Conservation (phyloP, 2,888 invertebrate genomes). For the Laothoe populi region DNA sequence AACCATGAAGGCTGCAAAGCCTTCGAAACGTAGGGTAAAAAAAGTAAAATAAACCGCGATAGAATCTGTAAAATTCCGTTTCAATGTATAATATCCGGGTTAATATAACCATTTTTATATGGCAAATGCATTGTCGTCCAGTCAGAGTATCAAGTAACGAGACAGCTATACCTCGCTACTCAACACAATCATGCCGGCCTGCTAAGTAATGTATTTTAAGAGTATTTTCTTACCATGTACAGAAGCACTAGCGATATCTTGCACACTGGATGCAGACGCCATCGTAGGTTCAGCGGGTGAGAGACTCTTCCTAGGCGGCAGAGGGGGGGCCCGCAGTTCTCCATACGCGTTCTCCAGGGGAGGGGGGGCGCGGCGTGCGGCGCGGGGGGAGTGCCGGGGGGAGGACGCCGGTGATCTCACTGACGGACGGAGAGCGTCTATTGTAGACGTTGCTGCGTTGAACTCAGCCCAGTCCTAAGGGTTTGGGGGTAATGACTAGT, state of each 20-base stretch:
- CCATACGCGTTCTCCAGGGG: conserved; percentile 74
- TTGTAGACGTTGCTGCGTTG: conserved; percentile 87
- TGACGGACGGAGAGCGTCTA: conserved; percentile 80
- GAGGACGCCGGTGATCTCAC: conserved; percentile 85
- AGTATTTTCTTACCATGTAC: conserved; percentile 50
- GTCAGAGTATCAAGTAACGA: too few species aligned
- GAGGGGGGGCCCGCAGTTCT: conserved; percentile 74
- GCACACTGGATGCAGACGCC: conserved; percentile 70
- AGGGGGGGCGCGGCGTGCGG: conserved; percentile 57
- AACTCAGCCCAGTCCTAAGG: conserved; percentile 86
- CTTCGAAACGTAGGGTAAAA: too few species aligned
- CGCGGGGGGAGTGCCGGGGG: conserved; percentile 78
- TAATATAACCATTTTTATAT: too few species aligned
- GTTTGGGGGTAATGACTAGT: too few species aligned
- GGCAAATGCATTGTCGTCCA: too few species aligned
- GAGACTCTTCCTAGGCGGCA: conserved; percentile 85
- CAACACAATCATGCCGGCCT: too few species aligned
- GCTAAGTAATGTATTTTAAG: too few species aligned
- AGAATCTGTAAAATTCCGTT: too few species aligned
- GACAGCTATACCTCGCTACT: too few species aligned
- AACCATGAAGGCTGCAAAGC: too few species aligned
- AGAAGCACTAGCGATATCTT: conserved; percentile 69
- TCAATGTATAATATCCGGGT: too few species aligned
- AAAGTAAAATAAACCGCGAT: too few species aligned
- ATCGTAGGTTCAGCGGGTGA: conserved; percentile 71